These are phyloP conservation scores for Thecocarcelia acutangulata DNA, from an alignment of 2,888 invertebrate genomes.

Conservation along the genomic window DNA sequence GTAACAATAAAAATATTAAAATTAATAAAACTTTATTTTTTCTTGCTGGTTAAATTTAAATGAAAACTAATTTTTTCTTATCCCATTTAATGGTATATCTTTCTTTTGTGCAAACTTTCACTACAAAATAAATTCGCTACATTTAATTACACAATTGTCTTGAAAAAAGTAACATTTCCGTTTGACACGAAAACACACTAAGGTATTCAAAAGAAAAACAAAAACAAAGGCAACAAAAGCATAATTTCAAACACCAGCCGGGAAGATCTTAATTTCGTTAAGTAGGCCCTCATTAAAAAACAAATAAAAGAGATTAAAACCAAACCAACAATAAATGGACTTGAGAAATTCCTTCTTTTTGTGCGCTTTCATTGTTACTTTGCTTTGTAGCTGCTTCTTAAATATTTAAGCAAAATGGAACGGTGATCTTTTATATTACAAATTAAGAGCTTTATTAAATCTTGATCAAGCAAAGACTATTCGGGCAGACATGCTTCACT, in stretches of 20 bases:
- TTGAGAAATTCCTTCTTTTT: too few species aligned
- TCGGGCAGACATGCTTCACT: background rate
- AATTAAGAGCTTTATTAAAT: background rate
- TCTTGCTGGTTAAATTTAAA: too few species aligned
- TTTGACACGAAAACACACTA: slow-evolving; percentile 3
- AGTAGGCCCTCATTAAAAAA: background rate
- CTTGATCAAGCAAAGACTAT: background rate
- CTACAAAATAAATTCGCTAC: slow-evolving; percentile 6
- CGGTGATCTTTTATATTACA: background rate
- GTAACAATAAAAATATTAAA: too few species aligned
- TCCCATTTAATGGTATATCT: background rate
- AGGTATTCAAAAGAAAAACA: background rate
- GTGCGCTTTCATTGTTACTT: too few species aligned
- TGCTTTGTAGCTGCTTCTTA: too few species aligned
- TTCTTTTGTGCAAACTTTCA: slow-evolving; percentile 15
- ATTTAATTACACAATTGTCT: background rate
- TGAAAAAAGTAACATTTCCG: slow-evolving; percentile 12
- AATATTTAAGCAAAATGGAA: too few species aligned
- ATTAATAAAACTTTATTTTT: too few species aligned
- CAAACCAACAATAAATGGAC: background rate
- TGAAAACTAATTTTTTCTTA: too few species aligned
- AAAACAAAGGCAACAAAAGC: background rate
- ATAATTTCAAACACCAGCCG: background rate
- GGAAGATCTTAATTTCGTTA: background rate
- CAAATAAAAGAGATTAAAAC: background rate